Base-by-base conservation (phyloP, 1,140 invertebrate species). In the Choristoneura fumiferana region DNA sequence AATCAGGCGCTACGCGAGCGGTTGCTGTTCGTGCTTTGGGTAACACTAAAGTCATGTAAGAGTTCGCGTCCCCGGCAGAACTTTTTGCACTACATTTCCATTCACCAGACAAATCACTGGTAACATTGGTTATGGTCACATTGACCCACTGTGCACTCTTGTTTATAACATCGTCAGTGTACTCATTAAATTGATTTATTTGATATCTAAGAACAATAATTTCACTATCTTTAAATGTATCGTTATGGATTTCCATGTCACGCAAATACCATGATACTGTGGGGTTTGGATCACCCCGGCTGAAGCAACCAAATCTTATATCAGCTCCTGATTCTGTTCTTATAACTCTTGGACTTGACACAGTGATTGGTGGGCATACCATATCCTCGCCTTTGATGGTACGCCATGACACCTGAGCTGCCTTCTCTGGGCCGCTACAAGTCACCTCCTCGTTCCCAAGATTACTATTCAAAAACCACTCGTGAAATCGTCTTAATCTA, bases 261-360 rank as follows among this genome's bases (percentile, higher is more conserved):
- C 95, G 94, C 38, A 95, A 91, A 6, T 94, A 91, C 96, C 96
- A 98, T 52, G 92, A 92, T 6, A 96, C 92, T 67, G 92, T 91
- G 0, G 96, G 96, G 71, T 94, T 91, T 0, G 96, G 96, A 81
- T 96, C 95, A 0, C 96, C 96, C 6, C 88, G 92, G 0, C 95
- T 93, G 40, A 93, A 91, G 73, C 96, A 98, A n/a, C 94, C 92
- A 49, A 98, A 92, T 14, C 94, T 95, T 33, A 88, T 81, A 39
- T 88, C 80, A 15, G 80, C 84, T 49, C 85, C 85, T 3, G 68
- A 56, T 71, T 88, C 85, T 5, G 82, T 81, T 62, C 84, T 76
- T 57, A 88, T 80, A 10, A 87, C 74, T 34, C 76, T 76, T 10
- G 85, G 84, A 64, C 66, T 79, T 9, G 80, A 68, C 54, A 76